Evolutionary conservation across 2,113 vertebrate species (phyloP).

Genomic region (Gymnocephalus cernua): DNA sequence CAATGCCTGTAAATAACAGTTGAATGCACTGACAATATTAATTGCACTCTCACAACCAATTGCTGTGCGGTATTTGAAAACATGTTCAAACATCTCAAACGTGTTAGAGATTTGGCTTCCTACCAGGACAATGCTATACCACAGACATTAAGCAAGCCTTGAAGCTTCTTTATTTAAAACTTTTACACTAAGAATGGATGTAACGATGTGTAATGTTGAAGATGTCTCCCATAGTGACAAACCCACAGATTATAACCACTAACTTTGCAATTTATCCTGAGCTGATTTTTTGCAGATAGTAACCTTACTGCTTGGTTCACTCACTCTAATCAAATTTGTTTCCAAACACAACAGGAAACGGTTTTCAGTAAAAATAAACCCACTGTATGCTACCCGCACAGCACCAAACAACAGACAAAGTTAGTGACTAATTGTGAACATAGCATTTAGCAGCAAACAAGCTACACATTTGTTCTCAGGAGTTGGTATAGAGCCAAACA

Average conservation of each 20-base stretch:
- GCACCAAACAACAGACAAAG: background rate
- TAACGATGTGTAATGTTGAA: background rate
- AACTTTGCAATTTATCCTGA: background rate
- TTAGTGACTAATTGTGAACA: background rate
- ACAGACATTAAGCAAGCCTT: background rate
- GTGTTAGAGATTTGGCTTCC: background rate
- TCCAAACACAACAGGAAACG: slow-evolving; percentile 6
- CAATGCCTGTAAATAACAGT: background rate
- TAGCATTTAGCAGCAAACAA: background rate
- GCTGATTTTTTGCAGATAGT: background rate
- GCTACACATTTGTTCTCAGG: background rate
- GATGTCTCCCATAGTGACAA: background rate
- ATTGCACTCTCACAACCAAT: background rate
- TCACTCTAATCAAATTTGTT: background rate
- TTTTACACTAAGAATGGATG: background rate
- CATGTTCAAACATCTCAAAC: no score
- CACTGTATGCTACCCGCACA: no score
- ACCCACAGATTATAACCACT: background rate
- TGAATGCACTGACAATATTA: background rate
- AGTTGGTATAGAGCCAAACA: background rate
- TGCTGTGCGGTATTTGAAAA: background rate
- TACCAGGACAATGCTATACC: background rate
- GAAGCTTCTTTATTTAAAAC: background rate
- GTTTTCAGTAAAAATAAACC: background rate
- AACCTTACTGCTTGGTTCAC: background rate